Conservation (phyloP, 2,113 vertebrate species). For the Entosphenus tridentatus region DNA sequence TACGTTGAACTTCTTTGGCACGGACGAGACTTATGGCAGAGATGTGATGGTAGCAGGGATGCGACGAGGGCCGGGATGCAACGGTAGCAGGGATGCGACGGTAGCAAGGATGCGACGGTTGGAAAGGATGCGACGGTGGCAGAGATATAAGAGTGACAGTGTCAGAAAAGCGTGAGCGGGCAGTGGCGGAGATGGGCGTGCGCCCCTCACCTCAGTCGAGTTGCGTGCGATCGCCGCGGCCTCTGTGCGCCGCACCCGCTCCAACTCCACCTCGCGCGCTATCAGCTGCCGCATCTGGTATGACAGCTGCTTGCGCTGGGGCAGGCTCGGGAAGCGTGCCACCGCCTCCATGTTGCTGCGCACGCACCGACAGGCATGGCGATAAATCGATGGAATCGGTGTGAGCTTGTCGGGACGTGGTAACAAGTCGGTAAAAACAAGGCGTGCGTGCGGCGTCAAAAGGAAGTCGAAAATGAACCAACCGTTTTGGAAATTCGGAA, state of each 20-base stretch:
- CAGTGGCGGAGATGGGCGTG: no score
- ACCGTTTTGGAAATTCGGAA: no score
- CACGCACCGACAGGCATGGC: background rate
- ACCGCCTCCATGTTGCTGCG: constrained; percentile 51
- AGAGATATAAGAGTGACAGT: background rate
- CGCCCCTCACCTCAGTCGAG: constrained; percentile 19
- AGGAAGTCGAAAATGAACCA: no score
- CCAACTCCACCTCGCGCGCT: constrained; percentile 61
- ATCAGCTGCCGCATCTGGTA: constrained; percentile 92
- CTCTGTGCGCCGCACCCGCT: constrained; percentile 66
- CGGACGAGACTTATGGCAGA: background rate
- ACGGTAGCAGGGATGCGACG: background rate
- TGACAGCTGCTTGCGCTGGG: constrained; percentile 43
- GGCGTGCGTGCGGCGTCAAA: no score
- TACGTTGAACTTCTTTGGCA: no score
- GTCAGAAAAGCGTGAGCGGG: no score
- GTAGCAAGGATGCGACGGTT: background rate
- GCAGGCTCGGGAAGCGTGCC: constrained; percentile 46
- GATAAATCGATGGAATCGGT: background rate
- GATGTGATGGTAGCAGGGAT: background rate
- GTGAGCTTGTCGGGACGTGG: no score
- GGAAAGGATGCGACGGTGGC: background rate
- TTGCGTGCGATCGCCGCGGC: constrained; percentile 23
- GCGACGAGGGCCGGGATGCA: background rate
- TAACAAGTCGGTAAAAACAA: no score